These are phyloP conservation scores for Brevipalpus yothersi DNA, from an alignment of 1,140 invertebrate species.

Conservation along the genomic window DNA sequence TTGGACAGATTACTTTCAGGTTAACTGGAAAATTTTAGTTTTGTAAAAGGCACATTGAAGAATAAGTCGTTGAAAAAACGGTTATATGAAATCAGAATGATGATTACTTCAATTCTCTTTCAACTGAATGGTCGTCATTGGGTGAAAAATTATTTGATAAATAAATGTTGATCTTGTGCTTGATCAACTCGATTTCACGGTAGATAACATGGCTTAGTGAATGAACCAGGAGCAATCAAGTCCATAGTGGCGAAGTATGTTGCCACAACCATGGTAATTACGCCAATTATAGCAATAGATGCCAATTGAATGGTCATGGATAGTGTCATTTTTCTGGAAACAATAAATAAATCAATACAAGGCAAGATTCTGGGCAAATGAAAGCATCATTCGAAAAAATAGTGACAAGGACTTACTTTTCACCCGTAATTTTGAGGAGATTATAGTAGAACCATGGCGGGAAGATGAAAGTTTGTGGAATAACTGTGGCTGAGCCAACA, in stretches of 20 bases:
- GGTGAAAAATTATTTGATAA: too few relatives aligned
- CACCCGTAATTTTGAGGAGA: slow-evolving; percentile 16
- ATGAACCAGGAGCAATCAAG: neutral
- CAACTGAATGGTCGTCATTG: too few relatives aligned
- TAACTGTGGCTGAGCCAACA: slow-evolving; percentile 56
- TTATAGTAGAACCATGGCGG: slow-evolving; percentile 55
- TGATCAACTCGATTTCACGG: too few relatives aligned
- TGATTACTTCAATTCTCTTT: too few relatives aligned
- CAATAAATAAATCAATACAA: neutral
- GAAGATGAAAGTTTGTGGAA: slow-evolving; percentile 51
- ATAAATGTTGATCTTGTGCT: too few relatives aligned
- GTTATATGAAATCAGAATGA: too few relatives aligned
- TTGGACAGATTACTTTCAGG: too few relatives aligned
- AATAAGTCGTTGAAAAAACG: too few relatives aligned
- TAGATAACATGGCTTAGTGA: neutral
- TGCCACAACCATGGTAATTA: neutral
- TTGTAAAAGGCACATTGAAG: too few relatives aligned
- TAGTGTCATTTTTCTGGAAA: neutral
- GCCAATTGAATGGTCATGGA: neutral
- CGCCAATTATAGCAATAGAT: neutral
- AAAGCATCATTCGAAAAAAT: neutral
- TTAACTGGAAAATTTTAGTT: too few relatives aligned
- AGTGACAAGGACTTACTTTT: neutral
- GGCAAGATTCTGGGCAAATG: too few relatives aligned
- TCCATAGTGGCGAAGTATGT: neutral